Evolutionary conservation across 2,113 vertebrate species (phyloP).

Genomic region (Antechinus stuartii): DNA sequence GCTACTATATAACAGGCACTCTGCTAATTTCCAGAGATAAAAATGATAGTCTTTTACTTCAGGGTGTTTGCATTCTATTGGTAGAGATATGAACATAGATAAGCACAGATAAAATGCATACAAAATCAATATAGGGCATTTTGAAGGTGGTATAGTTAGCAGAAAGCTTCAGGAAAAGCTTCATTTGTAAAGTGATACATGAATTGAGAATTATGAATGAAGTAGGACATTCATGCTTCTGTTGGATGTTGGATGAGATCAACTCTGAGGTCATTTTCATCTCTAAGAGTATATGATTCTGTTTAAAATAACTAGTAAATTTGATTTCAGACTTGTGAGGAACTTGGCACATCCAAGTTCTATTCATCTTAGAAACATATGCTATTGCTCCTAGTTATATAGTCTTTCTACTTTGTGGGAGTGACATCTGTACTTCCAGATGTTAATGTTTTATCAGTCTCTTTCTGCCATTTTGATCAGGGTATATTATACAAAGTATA

Average conservation of each 20-base stretch:
- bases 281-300: neutral
- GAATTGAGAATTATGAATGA: neutral
- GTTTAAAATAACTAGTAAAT: constrained; percentile 35
- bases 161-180: neutral
- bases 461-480: constrained; percentile 80
- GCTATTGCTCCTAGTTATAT: constrained; percentile 54
- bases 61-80: neutral
- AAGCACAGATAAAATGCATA: neutral
- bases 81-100: neutral
- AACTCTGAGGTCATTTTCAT: neutral
- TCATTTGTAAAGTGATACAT: neutral
- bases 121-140: neutral
- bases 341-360: constrained; percentile 21
- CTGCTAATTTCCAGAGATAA: neutral
- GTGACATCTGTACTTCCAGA: constrained; percentile 85
- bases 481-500: constrained; percentile 72
- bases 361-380: constrained; percentile 37
- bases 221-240: neutral
- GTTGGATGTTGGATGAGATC: neutral
- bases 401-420: constrained; percentile 58
- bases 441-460: constrained; percentile 80
- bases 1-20: neutral
- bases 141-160: neutral
- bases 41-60: neutral
- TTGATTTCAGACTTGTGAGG: constrained; percentile 53